phyloP scores from a whole-genome alignment of 2,797 vertebrate species.

The Pampus argenteus region DNA sequence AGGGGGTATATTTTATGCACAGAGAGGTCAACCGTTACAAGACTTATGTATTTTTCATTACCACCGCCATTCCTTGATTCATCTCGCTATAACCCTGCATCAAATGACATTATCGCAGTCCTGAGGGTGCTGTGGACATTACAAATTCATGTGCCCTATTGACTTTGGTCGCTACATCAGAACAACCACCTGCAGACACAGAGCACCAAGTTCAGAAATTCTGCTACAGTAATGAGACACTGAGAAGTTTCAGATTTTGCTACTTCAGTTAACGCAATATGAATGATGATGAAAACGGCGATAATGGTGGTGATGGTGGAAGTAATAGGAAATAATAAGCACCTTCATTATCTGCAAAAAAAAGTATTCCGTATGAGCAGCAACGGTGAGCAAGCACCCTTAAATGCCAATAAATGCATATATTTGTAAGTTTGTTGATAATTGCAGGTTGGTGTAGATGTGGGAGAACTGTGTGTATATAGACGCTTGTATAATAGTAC shows the following conservation, averaged over 20 bases:
- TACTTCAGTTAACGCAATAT: background rate
- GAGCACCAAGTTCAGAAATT: slow-evolving; percentile 33
- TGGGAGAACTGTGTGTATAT: slow-evolving; percentile 6
- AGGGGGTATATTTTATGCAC: background rate
- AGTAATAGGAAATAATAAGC: slow-evolving; percentile 56
- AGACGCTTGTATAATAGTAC: background rate
- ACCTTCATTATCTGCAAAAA: slow-evolving; percentile 51
- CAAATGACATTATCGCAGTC: slow-evolving; percentile 77
- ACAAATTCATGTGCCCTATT: slow-evolving; percentile 76
- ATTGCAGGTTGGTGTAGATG: slow-evolving; percentile 30
- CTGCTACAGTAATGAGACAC: slow-evolving; percentile 40
- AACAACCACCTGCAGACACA: slow-evolving; percentile 56
- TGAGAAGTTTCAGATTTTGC: slow-evolving; percentile 35
- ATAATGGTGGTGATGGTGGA: slow-evolving; percentile 25
- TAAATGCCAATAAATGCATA: slow-evolving; percentile 55
- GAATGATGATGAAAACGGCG: slow-evolving; percentile 18
- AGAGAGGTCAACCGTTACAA: slow-evolving; percentile 66
- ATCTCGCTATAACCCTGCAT: slow-evolving; percentile 68
- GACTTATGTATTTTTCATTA: slow-evolving; percentile 79
- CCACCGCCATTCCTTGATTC: slow-evolving; percentile 63
- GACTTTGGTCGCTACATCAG: slow-evolving; percentile 66
- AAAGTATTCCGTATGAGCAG: slow-evolving; percentile 9
- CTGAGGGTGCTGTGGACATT: slow-evolving; percentile 63
- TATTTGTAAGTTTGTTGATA: slow-evolving; percentile 40
- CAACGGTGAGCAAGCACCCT: slow-evolving; percentile 16